Base-by-base conservation (phyloP, 2,888 invertebrate species). In the Beris chalybata region DNA sequence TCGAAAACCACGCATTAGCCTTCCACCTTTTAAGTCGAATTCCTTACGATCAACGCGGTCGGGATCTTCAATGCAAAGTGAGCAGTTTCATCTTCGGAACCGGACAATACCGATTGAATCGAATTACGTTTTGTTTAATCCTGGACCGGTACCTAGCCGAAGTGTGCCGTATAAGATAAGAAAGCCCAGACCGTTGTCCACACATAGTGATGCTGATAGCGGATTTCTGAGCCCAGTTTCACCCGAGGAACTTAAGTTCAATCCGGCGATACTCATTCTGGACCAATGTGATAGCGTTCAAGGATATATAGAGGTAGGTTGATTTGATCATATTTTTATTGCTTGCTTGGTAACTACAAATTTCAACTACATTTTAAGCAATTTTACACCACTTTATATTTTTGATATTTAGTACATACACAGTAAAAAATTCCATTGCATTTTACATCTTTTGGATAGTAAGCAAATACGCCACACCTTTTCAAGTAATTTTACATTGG, bases 191-290 rank as follows among this genome's bases (percentile, higher is more conserved):
- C 81, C 81, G 1, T 67, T 79, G 0, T 81, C 81, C 5, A 31
- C 47, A 5, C 78, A 85, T 71, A 87, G 87, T 78, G 87, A 87
- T 78, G 85, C 86, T 11, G 87, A 87, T 74, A 87, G 87, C 76
- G 87, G 87, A 4, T 86, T 87, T 73, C 76, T 87, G 54, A 86
- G 86, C 71, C 86, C 86, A 0, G 85, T 85, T 71, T 86, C 87
- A 30, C 86, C 86, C 0, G 83, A 85, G 64, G 86, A 86, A 63
- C 68, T 77, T 65, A 77, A 74, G 70, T 76, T 75, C 45, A 78
- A 79, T 73, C 77, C 80, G 5, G 75, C 78, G 6, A 74, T 80
- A 47, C 70, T 79, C 57, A 78, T 80, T 57, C 70, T 80, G 65
- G 79, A 81, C 72, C 80, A 81, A 67, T 81, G 80, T 68, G 81